Evolutionary conservation across 1,140 invertebrate species (phyloP).

Genomic region (Drosophila pachea): DNA sequence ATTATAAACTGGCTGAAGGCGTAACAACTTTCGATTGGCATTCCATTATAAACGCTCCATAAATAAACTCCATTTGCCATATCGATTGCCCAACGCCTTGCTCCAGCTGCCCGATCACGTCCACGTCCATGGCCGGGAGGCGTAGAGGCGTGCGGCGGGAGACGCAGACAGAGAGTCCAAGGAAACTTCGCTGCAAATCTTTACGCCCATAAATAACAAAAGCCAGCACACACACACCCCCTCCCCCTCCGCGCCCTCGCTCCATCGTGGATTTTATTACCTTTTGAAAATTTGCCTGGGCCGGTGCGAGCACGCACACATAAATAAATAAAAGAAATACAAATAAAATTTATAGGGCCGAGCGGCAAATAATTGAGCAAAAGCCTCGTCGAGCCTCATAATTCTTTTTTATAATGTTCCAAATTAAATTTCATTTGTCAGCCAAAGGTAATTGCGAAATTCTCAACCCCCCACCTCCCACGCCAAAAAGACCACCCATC

Average conservation of each 20-base stretch:
- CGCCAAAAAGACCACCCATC: no score
- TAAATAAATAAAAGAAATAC: constrained; percentile 46
- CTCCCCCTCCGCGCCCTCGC: not conserved
- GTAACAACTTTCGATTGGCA: constrained; percentile 68
- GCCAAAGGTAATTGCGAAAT: constrained; percentile 40
- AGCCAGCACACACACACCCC: not conserved
- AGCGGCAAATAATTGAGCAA: constrained; percentile 61
- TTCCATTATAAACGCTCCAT: constrained; percentile 65
- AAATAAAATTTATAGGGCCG: constrained; percentile 64
- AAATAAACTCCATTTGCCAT: constrained; percentile 68
- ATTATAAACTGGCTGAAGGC: constrained; percentile 57
- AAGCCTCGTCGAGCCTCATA: constrained; percentile 46
- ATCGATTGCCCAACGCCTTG: constrained; percentile 40
- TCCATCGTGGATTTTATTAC: constrained; percentile 59
- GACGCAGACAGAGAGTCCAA: no score
- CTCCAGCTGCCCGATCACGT: no score
- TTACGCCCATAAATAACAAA: constrained; percentile 60
- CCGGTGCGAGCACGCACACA: constrained; percentile 10
- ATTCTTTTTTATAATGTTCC: constrained; percentile 48
- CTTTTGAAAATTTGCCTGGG: constrained; percentile 35
- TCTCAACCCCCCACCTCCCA: no score
- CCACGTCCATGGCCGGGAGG: no score
- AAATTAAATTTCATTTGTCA: constrained; percentile 61
- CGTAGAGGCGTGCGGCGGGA: no score
- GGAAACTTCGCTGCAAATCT: constrained; percentile 43